Conservation (phyloP, 2,797 vertebrate genomes). For the Ataeniobius toweri region DNA sequence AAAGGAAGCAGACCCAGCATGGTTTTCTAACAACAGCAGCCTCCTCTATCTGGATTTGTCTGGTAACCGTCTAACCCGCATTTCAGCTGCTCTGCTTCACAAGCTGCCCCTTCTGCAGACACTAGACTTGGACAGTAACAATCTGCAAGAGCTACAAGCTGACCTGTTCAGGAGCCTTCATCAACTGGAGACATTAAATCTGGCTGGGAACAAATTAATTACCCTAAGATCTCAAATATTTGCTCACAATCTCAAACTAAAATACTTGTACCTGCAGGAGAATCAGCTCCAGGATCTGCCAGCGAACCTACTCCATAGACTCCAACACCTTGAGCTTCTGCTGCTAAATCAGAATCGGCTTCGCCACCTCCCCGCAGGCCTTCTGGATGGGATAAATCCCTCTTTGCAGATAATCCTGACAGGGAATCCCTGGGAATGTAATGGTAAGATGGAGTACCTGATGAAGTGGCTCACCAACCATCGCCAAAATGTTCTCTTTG, state of each 20-base stretch:
- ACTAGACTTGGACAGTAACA: conserved; percentile 71
- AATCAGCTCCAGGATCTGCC: conserved; percentile 70
- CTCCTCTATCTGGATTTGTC: conserved; percentile 71
- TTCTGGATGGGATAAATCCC: conserved; percentile 49
- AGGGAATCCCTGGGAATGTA: conserved; percentile 74
- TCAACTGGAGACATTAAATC: conserved; percentile 64
- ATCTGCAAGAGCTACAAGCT: conserved; percentile 52
- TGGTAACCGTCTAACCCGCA: conserved; percentile 52
- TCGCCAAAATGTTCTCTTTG: conserved; percentile 46
- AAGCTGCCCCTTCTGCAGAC: conserved; percentile 58
- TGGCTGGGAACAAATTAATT: conserved; percentile 69
- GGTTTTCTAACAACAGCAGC: conserved; percentile 66
- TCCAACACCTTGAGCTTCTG: conserved; percentile 60
- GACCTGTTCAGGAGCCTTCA: conserved; percentile 50
- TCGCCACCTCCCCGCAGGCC: conserved; percentile 46
- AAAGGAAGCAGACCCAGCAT: conserved; percentile 45
- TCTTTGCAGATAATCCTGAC: conserved; percentile 32
- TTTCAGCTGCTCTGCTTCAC: conserved; percentile 55
- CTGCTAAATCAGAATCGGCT: conserved; percentile 72
- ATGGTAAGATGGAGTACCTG: conserved; percentile 62
- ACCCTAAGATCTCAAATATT: conserved; percentile 57
- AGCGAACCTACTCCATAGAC: conserved; percentile 51
- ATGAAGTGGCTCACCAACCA: conserved; percentile 66
- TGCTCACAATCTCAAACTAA: conserved; percentile 54
- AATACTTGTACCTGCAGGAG: conserved; percentile 65